Evolutionary conservation across 2,113 vertebrate species (phyloP).

Genomic region (Chelonoidis abingdonii): DNA sequence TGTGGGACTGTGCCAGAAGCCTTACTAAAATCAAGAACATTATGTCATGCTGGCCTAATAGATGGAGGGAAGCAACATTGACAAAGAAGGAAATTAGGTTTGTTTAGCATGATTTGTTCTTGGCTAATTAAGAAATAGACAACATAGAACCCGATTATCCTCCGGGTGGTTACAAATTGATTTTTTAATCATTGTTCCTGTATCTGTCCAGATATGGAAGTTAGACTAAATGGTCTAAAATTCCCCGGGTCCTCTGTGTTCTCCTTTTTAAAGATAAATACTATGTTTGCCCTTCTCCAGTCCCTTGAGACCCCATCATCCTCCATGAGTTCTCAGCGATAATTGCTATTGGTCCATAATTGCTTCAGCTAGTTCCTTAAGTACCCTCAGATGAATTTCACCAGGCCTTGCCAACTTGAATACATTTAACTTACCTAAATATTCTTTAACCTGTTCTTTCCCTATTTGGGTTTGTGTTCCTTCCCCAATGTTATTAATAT

Average conservation of each 20-base stretch:
- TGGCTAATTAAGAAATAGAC: not conserved
- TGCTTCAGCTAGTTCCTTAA: not conserved
- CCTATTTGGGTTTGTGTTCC: not conserved
- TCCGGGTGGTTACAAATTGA: not conserved
- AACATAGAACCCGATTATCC: not conserved
- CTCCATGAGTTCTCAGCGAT: not conserved
- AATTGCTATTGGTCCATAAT: not conserved
- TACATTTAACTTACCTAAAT: not conserved
- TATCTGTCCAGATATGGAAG: not conserved
- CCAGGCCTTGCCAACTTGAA: not conserved
- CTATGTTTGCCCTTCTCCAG: not conserved
- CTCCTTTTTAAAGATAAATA: not conserved
- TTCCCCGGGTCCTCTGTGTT: not conserved
- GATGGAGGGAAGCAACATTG: not conserved
- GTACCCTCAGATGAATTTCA: not conserved
- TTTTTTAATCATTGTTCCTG: not conserved
- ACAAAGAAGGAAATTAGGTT: not conserved
- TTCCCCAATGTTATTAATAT: not conserved
- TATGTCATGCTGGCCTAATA: not conserved
- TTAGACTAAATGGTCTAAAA: not conserved
- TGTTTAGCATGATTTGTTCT: not conserved
- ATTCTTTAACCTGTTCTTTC: not conserved
- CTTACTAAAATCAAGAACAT: not conserved
- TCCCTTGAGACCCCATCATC: not conserved
- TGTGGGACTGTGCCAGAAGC: not conserved